Conservation (phyloP, 2,888 invertebrate genomes). For the Glaucopsyche alexis region DNA sequence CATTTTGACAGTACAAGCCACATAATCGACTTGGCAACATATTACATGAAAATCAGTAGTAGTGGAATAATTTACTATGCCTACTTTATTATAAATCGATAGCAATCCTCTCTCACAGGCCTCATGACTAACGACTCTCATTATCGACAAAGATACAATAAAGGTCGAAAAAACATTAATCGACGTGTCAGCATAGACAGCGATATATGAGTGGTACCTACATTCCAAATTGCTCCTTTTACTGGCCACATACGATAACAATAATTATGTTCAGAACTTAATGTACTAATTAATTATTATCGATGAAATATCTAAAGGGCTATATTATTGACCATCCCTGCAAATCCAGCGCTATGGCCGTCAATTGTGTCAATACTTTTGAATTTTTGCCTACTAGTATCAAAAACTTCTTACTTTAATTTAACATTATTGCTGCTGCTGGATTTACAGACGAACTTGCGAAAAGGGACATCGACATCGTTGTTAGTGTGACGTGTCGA, state of each 20-base stretch:
- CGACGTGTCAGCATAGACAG: constrained; percentile 3
- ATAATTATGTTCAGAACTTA: constrained; percentile 5
- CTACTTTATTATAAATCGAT: neutral
- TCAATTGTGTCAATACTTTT: no score
- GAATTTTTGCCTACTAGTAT: no score
- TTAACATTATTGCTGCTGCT: no score
- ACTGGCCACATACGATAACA: neutral
- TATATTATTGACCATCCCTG: neutral
- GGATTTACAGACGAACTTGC: no score
- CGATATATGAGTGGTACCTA: constrained; percentile 22
- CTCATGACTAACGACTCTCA: constrained; percentile 7
- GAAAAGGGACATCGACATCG: no score
- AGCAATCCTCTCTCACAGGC: neutral
- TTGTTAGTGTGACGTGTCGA: no score
- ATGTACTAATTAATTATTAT: neutral
- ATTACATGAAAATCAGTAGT: neutral
- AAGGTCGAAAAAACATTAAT: constrained; percentile 24
- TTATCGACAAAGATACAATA: constrained; percentile 22
- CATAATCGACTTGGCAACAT: neutral
- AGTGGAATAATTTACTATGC: neutral
- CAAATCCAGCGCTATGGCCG: no score
- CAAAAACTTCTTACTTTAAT: no score
- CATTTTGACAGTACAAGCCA: no score
- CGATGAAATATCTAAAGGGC: neutral
- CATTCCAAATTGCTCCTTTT: neutral